Percentiles rank a stretch among this genome's conserved stretches.
Conservation (phyloP, 2,888 invertebrate species). For the Agrilus mali region DNA sequence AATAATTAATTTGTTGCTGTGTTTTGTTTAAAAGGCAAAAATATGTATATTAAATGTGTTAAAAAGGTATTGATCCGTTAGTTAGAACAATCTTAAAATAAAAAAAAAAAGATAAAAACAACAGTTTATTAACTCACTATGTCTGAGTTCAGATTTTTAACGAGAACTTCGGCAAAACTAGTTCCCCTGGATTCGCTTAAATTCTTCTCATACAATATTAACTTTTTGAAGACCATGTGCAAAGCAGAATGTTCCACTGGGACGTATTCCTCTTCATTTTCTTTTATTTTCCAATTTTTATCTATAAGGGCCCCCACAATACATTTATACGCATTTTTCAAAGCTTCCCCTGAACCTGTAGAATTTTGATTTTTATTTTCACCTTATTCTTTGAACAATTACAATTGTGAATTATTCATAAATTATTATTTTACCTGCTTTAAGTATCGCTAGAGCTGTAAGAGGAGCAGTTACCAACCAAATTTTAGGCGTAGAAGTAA, state of each 20-base stretch:
- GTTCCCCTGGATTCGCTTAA: constrained; percentile 29
- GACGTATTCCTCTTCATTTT: constrained; percentile 32
- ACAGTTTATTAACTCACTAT: constrained; percentile 34
- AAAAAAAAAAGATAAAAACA: background rate
- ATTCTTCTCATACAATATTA: constrained; percentile 51
- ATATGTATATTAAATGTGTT: no score
- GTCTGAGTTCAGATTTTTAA: constrained; percentile 39
- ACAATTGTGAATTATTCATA: no score
- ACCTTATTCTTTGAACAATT: no score
- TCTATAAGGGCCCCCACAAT: constrained; percentile 36
- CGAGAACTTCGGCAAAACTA: constrained; percentile 47
- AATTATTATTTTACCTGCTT: constrained; percentile 39
- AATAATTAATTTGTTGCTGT: constrained; percentile 3
- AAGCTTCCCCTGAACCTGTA: constrained; percentile 18
- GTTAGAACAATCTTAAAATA: no score
- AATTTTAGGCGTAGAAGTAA: constrained; percentile 41
- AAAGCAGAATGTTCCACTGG: constrained; percentile 65
- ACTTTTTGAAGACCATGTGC: constrained; percentile 64
- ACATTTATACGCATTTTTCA: constrained; percentile 34
- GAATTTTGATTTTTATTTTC: background rate
- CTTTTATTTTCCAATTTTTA: constrained; percentile 42
- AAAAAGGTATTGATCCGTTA: no score
- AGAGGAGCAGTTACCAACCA: constrained; percentile 59
- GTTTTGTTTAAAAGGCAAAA: no score
- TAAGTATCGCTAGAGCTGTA: constrained; percentile 56